phyloP scores from a whole-genome alignment of 2,888 invertebrate genomes.

The Brachypterus glaber region DNA sequence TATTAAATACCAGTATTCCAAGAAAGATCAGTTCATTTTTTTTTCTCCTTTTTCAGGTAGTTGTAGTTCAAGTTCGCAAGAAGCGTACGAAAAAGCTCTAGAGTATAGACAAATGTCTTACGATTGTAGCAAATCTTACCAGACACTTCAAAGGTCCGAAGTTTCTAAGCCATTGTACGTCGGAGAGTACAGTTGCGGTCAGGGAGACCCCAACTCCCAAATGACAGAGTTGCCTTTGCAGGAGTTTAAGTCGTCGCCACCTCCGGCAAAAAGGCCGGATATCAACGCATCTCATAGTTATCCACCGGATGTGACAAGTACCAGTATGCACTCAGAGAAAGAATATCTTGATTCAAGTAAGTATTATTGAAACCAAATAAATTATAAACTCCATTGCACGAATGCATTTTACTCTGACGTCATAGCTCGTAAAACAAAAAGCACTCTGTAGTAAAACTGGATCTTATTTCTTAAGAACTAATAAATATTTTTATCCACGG shows the following conservation, averaged over 20 bases:
- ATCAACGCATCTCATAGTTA: conserved; percentile 32
- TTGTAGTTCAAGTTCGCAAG: conserved; percentile 52
- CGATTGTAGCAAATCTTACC: conserved; percentile 40
- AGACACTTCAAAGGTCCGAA: conserved; percentile 43
- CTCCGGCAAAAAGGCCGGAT: conserved; percentile 46
- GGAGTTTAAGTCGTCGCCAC: conserved; percentile 52
- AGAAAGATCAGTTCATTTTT: too few relatives aligned
- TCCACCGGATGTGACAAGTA: conserved; percentile 42
- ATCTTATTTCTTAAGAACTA: too few relatives aligned
- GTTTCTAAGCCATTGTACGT: conserved; percentile 49
- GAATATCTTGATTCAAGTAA: conserved; percentile 15
- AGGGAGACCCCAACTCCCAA: conserved; percentile 47
- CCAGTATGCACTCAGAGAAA: too few relatives aligned
- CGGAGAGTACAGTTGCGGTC: conserved; percentile 57
- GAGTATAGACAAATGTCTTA: conserved; percentile 22
- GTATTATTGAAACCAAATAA: too few relatives aligned
- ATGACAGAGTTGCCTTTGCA: conserved; percentile 55
- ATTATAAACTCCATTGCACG: too few relatives aligned
- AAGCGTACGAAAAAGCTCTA: conserved; percentile 48
- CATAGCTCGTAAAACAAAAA: too few relatives aligned
- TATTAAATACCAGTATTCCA: too few relatives aligned
- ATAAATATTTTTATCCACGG: too few relatives aligned
- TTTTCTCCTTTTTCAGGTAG: conserved; percentile 48
- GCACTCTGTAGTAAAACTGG: too few relatives aligned
- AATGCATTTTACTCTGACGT: too few relatives aligned